Evolutionary conservation across 2,888 invertebrate species (phyloP).

Genomic region (Drosophila recens): DNA sequence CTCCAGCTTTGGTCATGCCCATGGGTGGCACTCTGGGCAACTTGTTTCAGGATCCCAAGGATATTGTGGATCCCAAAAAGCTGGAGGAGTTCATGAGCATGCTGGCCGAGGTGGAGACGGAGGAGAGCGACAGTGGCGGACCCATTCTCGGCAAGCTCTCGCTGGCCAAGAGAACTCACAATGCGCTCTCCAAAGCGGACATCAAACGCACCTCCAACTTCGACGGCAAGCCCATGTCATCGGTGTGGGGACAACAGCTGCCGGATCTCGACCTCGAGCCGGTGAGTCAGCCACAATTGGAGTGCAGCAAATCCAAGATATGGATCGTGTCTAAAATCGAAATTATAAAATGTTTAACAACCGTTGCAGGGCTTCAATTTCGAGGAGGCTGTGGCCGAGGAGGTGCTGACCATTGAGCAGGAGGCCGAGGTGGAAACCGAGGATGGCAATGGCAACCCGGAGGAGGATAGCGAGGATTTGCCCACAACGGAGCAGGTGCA

Average conservation of each 20-base stretch:
- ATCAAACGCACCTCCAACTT: constrained; percentile 66
- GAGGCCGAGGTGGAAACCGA: constrained; percentile 83
- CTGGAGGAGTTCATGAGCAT: constrained; percentile 84
- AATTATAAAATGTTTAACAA: background rate
- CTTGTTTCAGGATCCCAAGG: constrained; percentile 84
- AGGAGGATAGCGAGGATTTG: constrained; percentile 75
- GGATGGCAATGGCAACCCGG: constrained; percentile 67
- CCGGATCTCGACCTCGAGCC: constrained; percentile 60
- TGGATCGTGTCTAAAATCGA: too few relatives aligned
- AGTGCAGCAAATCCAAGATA: too few relatives aligned
- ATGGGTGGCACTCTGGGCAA: constrained; percentile 69
- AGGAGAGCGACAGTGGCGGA: constrained; percentile 86
- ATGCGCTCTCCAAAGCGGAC: constrained; percentile 86
- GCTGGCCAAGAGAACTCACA: constrained; percentile 89
- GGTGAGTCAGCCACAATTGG: constrained; percentile 45
- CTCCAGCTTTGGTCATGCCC: constrained; percentile 46
- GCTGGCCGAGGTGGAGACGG: constrained; percentile 84
- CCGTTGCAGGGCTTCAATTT: constrained; percentile 75
- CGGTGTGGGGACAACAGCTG: constrained; percentile 75
- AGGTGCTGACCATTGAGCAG: constrained; percentile 80
- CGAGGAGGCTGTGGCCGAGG: constrained; percentile 77
- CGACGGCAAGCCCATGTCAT: constrained; percentile 61
- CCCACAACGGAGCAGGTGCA: constrained; percentile 84
- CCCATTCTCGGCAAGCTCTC: constrained; percentile 89
- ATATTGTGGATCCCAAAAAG: constrained; percentile 84